Evolutionary conservation across 1,140 invertebrate genomes (phyloP), one percentile per base, ranked within the genome.

Genomic region (Temnothorax curvispinosus): DNA sequence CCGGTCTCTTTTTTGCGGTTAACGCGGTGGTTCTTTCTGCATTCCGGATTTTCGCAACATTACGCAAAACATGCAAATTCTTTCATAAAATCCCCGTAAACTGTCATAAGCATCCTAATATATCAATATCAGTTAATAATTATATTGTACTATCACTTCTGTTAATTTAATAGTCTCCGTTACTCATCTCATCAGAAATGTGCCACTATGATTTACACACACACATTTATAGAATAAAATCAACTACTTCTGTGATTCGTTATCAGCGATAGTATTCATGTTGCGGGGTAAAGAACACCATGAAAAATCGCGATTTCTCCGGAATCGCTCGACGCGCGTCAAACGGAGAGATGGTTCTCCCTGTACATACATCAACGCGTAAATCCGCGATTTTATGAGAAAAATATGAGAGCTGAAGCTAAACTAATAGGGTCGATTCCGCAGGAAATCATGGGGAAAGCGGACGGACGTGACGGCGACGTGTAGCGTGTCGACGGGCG

Each of bases 361-460:
- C 38, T 32, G 13, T 9, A 9, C 35, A 27, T 41, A 38, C 67
- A 52, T 81, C 41, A 50, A 35, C 35, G 64, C 47, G 47, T 11
- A 60, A 72, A 58, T 60, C 18, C 44, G 27, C 38, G 38, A 74
- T 56, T 82, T 74, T 74, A 82, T 50, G 80, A 60, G 80, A 84
- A 84, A 60, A 50, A 84, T 74, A 84, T 38, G 80, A 75, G 80
- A 84, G 67, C n/a, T 75, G 62, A 84, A 84, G 67, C n/a, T 75
- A 75, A 84, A 84, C 56, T 38, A 82, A 75, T 84, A 60, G 80
- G 65, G 41, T 27, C 60, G 58, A 90, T 62, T 90, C 58, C 38
- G 3, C 52, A 76, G 50, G 69, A 77, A 77, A 90, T 82, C 81
- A 60, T n/a, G 71, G 82, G 69, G 89, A 90, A 90, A 91, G 88